Base-by-base conservation (phyloP, 2,888 invertebrate species). In the Eurytoma adleriae region DNA sequence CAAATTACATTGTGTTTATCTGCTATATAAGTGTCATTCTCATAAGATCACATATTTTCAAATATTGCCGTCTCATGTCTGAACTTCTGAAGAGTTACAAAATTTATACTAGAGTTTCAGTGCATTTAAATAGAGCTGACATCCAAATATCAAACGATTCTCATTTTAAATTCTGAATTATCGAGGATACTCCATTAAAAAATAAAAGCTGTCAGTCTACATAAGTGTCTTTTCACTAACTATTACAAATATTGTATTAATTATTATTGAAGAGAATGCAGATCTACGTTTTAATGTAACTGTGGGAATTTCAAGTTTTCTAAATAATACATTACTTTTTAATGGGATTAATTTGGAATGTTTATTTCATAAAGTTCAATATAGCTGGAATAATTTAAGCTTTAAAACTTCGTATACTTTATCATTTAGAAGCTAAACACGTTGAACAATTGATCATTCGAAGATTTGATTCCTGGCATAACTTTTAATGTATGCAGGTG, bases 91-190 rank as follows among this genome's bases (percentile, higher is more conserved):
- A 59, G 59, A 12, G 61, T 61, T 2, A 61, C 61, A 3, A 27
- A 61, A 61, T 61, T 61, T 20, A 18, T 20, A 24, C 24, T 14
- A 61, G 0, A 18, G 61, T 12, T 61, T 61, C 27, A 61, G 20
- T 24, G 24, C 24, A 24, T 16, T 61, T 61, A 14, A 61, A 61
- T 61, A 4, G 24, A 61, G 61, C 12, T 61, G 27, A 20, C 24
- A 27, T 20, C 61, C 13, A 61, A 61, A 27, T 61, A 20, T 61
- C 12, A 61, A 61, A 10, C 61, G 61, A 61, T 61, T 61, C 24
- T 20, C 61, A 61, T 18, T 61, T 61, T 20, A 20, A 61, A 5
- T 20, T 61, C 61, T 24, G 5, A n/a, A n/a, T 24, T 61, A 24
- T 24, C 61, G 12, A 3, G 20, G 61, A 13, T 61, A 61, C 56